Evolutionary conservation across 2,113 vertebrate species (phyloP).

Genomic region (Chaetodon trifascialis): DNA sequence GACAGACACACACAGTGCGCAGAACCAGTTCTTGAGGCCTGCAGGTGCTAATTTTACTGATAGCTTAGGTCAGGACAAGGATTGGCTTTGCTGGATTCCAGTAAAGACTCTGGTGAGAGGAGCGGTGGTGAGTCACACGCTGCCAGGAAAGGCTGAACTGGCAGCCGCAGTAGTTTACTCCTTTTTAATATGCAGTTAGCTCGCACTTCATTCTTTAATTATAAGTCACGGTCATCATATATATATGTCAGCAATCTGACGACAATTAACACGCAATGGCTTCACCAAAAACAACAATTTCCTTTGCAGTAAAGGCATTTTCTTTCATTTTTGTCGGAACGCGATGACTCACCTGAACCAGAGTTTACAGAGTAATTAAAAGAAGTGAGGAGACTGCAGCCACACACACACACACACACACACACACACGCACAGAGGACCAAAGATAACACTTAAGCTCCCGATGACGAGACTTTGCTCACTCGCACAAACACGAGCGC

Average conservation of each 20-base stretch:
- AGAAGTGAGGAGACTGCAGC: constrained; percentile 12
- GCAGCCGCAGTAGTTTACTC: constrained; percentile 15
- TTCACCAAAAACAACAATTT: constrained; percentile 21
- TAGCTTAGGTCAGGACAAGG: constrained; percentile 32
- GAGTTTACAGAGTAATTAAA: constrained; percentile 38
- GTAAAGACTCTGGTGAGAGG: constrained; percentile 51
- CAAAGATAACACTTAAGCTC: constrained; percentile 31
- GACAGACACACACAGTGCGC: constrained; percentile 17
- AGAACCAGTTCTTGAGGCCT: constrained; percentile 24
- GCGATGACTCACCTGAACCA: constrained; percentile 37
- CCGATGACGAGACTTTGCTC: constrained; percentile 32
- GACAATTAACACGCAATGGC: constrained; percentile 2
- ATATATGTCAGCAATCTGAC: constrained; percentile 5
- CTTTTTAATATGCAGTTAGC: constrained; percentile 39
- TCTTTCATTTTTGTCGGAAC: constrained; percentile 19
- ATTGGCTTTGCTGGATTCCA: constrained; percentile 51
- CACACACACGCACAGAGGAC: constrained; percentile 18
- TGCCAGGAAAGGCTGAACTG: constrained; percentile 61
- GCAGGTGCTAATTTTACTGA: constrained; percentile 57
- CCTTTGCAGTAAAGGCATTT: neutral
- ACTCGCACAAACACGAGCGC: constrained; percentile 37
- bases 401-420: constrained; percentile 27
- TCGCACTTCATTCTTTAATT: neutral
- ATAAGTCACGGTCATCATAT: neutral
- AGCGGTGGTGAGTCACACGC: constrained; percentile 53